Conservation (phyloP, 2,113 vertebrate genomes). For the Nansenia antarctica region DNA sequence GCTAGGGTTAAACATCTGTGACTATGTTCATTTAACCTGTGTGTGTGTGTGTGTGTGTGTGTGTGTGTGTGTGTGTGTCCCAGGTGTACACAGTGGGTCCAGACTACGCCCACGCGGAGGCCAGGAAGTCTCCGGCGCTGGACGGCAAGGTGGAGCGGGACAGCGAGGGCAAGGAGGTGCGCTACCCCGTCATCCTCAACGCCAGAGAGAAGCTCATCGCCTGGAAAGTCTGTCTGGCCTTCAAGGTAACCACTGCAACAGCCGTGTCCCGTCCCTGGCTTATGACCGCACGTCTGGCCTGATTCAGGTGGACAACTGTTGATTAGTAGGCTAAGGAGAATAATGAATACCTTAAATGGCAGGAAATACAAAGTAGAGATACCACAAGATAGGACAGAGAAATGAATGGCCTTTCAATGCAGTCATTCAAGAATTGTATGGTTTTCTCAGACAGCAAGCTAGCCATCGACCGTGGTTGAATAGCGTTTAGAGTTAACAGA, state of each 20-base stretch:
- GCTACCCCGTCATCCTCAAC: conserved; percentile 89
- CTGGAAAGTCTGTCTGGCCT: conserved; percentile 92
- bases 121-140: conserved; percentile 87
- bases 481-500: too few relatives aligned
- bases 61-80: conserved; percentile 20
- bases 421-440: too few relatives aligned
- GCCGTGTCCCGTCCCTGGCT: not conserved
- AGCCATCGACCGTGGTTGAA: too few relatives aligned
- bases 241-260: conserved; percentile 76
- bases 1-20: too few relatives aligned
- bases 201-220: conserved; percentile 90
- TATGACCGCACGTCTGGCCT: not conserved
- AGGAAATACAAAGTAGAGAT: not conserved
- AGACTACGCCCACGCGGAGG: conserved; percentile 90
- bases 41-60: not conserved
- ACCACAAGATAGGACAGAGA: too few relatives aligned
- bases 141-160: conserved; percentile 90
- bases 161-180: conserved; percentile 90
- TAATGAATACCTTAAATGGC: not conserved
- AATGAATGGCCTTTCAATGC: too few relatives aligned
- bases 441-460: too few relatives aligned
- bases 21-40: too few relatives aligned
- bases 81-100: conserved; percentile 92
- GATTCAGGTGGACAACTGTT: not conserved
- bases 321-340: not conserved